Conservation (phyloP, 2,113 vertebrate species). For the Caracal caracal region DNA sequence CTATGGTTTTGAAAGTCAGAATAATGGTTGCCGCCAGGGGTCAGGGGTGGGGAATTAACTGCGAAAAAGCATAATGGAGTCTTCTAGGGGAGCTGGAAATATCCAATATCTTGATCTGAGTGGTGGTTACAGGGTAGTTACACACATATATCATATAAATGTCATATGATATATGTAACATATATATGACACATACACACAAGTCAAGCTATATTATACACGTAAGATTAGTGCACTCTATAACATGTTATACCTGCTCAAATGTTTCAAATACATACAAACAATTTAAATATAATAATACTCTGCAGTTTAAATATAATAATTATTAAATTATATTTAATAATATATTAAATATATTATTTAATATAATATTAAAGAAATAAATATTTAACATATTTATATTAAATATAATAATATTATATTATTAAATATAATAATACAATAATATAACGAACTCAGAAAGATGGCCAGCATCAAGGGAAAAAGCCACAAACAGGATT, state of each 20-base stretch:
- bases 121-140: background rate
- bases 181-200: background rate
- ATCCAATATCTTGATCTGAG: background rate
- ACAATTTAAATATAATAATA: background rate
- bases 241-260: background rate
- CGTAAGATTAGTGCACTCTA: background rate
- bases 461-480: background rate
- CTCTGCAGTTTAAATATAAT: background rate
- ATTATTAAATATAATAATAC: no score
- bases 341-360: no score
- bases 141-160: background rate
- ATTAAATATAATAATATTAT: no score
- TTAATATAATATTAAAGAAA: no score
- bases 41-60: background rate
- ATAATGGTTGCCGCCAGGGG: background rate
- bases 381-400: no score
- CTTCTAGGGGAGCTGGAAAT: background rate
- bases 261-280: background rate
- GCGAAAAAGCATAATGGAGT: background rate
- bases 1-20: background rate
- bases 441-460: background rate
- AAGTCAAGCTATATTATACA: background rate
- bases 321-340: no score
- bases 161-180: background rate
- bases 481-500: background rate